Evolutionary conservation across 2,113 vertebrate genomes (phyloP), one percentile per base, ranked within the genome.

Genomic region (Crotalus horridus): DNA sequence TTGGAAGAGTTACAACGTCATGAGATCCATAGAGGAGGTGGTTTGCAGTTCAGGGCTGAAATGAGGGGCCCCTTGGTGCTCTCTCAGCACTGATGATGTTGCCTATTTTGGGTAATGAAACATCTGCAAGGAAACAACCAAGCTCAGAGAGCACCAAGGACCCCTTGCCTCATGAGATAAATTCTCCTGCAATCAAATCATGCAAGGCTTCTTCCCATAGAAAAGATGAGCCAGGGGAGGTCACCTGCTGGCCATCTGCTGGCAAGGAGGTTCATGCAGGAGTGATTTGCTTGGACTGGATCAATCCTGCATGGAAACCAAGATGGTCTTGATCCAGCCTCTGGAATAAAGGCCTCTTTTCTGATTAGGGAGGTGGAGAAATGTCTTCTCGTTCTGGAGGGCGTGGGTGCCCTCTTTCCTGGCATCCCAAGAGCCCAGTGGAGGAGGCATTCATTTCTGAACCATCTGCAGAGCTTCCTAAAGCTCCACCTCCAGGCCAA

Each of bases 231-330:
- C 7, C 20, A 20, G n/a, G 48, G 29, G 29, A 15, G 10, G 21
- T 2, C 93, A 94, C 91, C 95, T 97, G 96, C 64, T 94, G 94
- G 87, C 3, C 54, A 96, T 97, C 96, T 92, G 89, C 17, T 69
- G 91, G 39, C 0, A 4, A 53, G 59, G 3, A 0, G 23, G 55
- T 51, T 29, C 0, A 24, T n/a, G 3, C 15, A 6, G 33, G 64
- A 85, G 54, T 21, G 6, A 64, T 64, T 33, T 7, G 10, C 3
- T 24, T 53, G 26, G 24, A 39, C 26, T 15, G 10, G 10, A 9
- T 56, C 39, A 8, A 4, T 5, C n/a, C 1, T 21, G 43, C 8
- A 33, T 6, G 26, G 61, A 39, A 89, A 3, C 12, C 53, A 21
- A 24, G 33, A 0, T 0, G 1, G 90, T 6, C n/a, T 39, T 9